Percentiles rank a stretch among this genome's conserved stretches.
phyloP scores from a whole-genome alignment of 2,888 invertebrate genomes.

The Tetranychus piercei region DNA sequence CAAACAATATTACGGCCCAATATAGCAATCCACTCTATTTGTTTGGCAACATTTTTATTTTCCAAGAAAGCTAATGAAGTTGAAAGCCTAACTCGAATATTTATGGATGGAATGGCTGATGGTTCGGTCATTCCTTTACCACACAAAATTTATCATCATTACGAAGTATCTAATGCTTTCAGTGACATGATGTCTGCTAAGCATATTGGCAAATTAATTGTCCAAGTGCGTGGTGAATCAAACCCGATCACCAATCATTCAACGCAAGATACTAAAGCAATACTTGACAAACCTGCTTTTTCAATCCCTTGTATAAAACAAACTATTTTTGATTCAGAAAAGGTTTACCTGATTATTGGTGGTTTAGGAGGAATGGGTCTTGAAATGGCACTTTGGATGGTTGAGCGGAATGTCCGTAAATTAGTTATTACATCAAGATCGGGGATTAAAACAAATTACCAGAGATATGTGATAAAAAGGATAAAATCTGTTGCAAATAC shows the following conservation, averaged over 20 bases:
- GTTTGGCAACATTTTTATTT: not conserved
- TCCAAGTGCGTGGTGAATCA: conserved; percentile 62
- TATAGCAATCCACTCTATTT: not conserved
- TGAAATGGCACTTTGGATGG: conserved; percentile 75
- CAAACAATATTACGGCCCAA: not conserved
- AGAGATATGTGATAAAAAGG: conserved; percentile 57
- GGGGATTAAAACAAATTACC: conserved; percentile 78
- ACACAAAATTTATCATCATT: conserved; percentile 62
- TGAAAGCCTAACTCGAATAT: not conserved
- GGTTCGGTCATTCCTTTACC: conserved; percentile 79
- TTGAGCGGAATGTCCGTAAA: conserved; percentile 63
- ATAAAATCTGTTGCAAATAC: conserved; percentile 35
- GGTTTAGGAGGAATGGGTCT: conserved; percentile 92
- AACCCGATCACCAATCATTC: conserved; percentile 33
- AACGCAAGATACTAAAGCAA: conserved; percentile 25
- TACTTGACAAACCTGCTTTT: conserved; percentile 45
- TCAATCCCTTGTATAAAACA: conserved; percentile 36
- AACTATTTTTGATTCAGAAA: conserved; percentile 46
- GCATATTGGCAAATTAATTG: conserved; percentile 87
- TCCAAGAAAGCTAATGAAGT: not conserved
- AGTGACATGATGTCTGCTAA: conserved; percentile 88
- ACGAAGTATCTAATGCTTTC: conserved; percentile 80
- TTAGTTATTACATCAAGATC: conserved; percentile 71
- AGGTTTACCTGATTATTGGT: conserved; percentile 40
- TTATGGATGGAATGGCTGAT: conserved; percentile 59